phyloP scores from a whole-genome alignment of 2,113 vertebrate species.

The Lycocorax pyrrhopterus region DNA sequence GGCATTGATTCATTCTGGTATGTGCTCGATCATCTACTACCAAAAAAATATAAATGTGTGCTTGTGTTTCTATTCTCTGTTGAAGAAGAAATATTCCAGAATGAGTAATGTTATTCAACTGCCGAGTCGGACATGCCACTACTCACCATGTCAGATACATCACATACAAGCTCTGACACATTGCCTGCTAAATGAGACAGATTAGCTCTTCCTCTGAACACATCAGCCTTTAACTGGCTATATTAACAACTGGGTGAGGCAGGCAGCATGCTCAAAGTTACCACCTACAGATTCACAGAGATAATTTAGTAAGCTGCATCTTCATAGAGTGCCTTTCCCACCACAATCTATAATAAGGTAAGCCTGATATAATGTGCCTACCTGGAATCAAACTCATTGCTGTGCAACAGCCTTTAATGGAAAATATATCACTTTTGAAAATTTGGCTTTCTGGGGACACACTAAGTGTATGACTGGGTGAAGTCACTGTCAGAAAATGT shows the following conservation, averaged over 20 bases:
- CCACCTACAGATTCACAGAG: background rate
- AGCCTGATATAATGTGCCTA: background rate
- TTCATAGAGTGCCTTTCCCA: background rate
- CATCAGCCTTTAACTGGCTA: background rate
- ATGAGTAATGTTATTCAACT: background rate
- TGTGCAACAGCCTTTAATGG: background rate
- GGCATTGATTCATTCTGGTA: background rate
- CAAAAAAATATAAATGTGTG: background rate
- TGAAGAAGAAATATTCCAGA: background rate
- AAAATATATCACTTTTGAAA: background rate
- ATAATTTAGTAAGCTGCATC: background rate
- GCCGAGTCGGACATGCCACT: background rate
- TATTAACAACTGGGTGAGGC: background rate
- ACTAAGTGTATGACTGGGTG: background rate
- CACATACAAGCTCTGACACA: background rate
- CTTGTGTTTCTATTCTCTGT: background rate
- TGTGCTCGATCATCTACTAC: background rate
- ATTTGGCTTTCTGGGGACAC: background rate
- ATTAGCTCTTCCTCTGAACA: constrained; percentile 7
- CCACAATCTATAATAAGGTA: background rate
- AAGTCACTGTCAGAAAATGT: background rate
- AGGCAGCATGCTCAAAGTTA: background rate
- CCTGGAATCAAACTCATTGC: background rate
- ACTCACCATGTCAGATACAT: background rate
- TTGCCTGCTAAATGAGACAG: background rate